phyloP scores from a whole-genome alignment of 2,888 invertebrate genomes.

The Cancer borealis region DNA sequence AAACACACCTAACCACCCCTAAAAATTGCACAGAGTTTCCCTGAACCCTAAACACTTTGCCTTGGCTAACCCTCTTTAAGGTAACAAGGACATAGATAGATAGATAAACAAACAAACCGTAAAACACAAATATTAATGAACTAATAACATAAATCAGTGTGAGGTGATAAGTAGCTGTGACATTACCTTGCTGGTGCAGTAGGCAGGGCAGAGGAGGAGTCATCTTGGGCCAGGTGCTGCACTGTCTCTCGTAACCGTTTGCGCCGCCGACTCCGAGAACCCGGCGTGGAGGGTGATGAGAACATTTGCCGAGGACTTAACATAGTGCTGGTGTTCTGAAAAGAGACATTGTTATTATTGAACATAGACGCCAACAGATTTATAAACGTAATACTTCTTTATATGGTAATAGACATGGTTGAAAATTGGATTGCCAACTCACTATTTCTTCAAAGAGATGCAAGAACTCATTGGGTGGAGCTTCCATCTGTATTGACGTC shows the following conservation, averaged over 20 bases:
- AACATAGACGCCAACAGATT: neutral
- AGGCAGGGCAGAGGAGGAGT: constrained; percentile 72
- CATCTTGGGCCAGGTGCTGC: constrained; percentile 82
- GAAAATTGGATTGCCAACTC: constrained; percentile 77
- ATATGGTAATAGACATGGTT: neutral
- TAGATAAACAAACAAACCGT: no score
- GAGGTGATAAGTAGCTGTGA: neutral
- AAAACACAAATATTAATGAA: neutral
- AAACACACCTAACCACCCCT: no score
- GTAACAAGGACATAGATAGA: no score
- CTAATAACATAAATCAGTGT: neutral
- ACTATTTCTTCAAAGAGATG: constrained; percentile 92
- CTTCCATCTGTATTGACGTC: constrained; percentile 97
- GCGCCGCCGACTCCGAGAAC: constrained; percentile 85
- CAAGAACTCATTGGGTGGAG: constrained; percentile 93
- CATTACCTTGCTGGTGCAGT: constrained; percentile 74
- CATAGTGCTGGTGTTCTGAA: constrained; percentile 61
- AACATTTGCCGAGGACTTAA: constrained; percentile 69
- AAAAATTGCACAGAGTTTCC: no score
- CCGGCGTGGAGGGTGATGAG: constrained; percentile 74
- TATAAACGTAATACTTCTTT: neutral
- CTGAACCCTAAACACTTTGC: no score
- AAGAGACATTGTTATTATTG: neutral
- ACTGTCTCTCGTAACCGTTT: constrained; percentile 87
- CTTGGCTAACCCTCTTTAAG: no score